phyloP scores from a whole-genome alignment of 2,888 invertebrate species.

The Lasioglossum leucozonium region DNA sequence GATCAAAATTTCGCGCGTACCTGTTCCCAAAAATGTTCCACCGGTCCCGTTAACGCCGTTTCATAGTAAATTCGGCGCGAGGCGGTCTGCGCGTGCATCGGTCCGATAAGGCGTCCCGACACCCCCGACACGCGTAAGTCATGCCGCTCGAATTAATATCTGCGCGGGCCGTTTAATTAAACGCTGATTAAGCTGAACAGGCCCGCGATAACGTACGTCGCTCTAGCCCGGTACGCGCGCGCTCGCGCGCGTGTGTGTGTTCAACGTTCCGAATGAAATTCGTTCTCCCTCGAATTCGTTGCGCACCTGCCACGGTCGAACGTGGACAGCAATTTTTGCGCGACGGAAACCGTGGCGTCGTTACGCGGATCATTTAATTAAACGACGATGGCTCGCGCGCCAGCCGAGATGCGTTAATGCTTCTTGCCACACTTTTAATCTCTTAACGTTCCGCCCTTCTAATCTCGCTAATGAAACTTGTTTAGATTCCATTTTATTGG shows the following conservation, averaged over 20 bases:
- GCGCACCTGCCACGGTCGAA: not conserved
- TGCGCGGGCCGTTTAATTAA: slow-evolving; percentile 51
- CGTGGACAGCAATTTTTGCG: not conserved
- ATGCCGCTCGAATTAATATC: slow-evolving; percentile 38
- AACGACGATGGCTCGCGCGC: slow-evolving; percentile 9
- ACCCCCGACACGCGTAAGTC: slow-evolving; percentile 39
- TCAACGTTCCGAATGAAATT: not conserved
- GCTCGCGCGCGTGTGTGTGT: too few species aligned
- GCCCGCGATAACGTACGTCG: slow-evolving; percentile 17
- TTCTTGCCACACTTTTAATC: slow-evolving; percentile 5
- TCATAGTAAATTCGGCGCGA: slow-evolving; percentile 10
- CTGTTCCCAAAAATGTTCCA: not conserved
- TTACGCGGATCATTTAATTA: slow-evolving; percentile 30
- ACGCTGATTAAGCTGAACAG: slow-evolving; percentile 38
- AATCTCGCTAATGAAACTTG: slow-evolving; percentile 4
- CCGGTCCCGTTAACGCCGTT: not conserved
- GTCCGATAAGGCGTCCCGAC: slow-evolving; percentile 34
- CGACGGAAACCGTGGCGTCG: not conserved
- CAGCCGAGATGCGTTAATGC: not conserved
- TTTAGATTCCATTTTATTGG: not conserved
- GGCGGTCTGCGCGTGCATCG: not conserved
- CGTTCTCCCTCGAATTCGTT: slow-evolving; percentile 20
- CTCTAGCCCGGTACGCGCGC: not conserved
- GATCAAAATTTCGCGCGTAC: not conserved
- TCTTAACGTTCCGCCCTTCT: slow-evolving; percentile 5